These are phyloP conservation scores for Leptoteleia sp. DNA, from an alignment of 1,140 invertebrate species.

Conservation along the genomic window DNA sequence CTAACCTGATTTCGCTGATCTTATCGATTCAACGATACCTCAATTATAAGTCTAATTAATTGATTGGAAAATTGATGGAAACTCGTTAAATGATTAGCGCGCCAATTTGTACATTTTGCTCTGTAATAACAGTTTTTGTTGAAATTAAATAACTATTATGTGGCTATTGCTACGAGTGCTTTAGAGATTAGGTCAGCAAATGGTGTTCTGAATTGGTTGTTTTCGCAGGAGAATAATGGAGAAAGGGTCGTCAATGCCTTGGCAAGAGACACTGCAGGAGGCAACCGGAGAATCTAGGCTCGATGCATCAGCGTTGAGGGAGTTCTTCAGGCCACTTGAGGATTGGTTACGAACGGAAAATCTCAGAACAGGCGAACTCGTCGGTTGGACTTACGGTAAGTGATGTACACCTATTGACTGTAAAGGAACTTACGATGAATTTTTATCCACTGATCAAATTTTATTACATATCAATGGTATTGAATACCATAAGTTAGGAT, in stretches of 20 bases:
- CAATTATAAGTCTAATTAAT: conserved; percentile 45
- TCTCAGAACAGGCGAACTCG: too few relatives aligned
- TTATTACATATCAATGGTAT: too few relatives aligned
- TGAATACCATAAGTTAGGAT: too few relatives aligned
- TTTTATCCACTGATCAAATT: too few relatives aligned
- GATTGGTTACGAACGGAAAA: too few relatives aligned
- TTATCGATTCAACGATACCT: conserved; percentile 7
- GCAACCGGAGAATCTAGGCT: too few relatives aligned
- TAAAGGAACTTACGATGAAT: too few relatives aligned
- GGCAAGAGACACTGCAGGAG: conserved; percentile 91
- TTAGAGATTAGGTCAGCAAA: conserved; percentile 17
- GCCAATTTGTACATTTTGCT: conserved; percentile 39
- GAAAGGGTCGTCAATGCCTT: conserved; percentile 91
- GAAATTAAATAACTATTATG: conserved; percentile 24
- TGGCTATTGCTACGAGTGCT: neutral
- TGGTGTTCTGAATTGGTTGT: conserved; percentile 53
- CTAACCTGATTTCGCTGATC: conserved; percentile 39
- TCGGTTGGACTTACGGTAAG: too few relatives aligned
- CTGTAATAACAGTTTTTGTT: conserved; percentile 19
- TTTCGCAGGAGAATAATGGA: conserved; percentile 89
- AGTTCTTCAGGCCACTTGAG: too few relatives aligned
- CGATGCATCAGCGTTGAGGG: too few relatives aligned
- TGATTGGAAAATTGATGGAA: conserved; percentile 43
- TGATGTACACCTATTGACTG: too few relatives aligned
- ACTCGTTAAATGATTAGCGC: conserved; percentile 25